Evolutionary conservation across 2,888 invertebrate species (phyloP), one percentile per base, ranked within the genome.

Genomic region (Lacanobia oleracea): DNA sequence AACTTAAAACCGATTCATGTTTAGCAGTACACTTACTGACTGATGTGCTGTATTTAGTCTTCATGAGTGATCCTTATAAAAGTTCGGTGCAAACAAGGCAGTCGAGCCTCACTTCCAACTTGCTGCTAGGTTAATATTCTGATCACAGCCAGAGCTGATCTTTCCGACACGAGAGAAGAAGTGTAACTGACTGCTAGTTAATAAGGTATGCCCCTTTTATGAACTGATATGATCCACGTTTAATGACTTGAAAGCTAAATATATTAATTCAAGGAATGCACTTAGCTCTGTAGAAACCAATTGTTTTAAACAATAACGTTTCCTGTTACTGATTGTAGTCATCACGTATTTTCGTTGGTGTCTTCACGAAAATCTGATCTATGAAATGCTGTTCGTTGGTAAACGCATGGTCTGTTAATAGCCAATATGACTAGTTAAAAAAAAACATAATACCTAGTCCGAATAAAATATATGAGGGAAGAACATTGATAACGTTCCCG

Each of bases 111-210:
- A 9, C 48, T 63, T 12, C 8, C 37, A 18, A 50, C 21, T 64
- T 40, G 12, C 18, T 40, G 23, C 27, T 18, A 3, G 1, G 6
- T 14, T 64, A 56, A 56, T 18, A 40, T 56, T 37, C 40, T 40
- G 23, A 64, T 33, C 45, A 63, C 43, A 16, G 12, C 9, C 16
- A 67, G 21, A 67, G 1, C 53, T 76, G 51, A 66, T 53, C 43
- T 45, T 23, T 18, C 18, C 27, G 33, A 45, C 76, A 23, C 51
- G 37, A 33, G 18, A 40, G 59, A 16, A 8, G 8, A 40, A 21
- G 21, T 40, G 12, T 21, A 40, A 59, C 40, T 59, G 59, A 21
- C 40, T 40, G n/a, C 12, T 40, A 21, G 14, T 14, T 33, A 7
- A 21, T 59, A 12, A 14, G 14, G 3, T 21, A 21, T 1, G 40